These are phyloP conservation scores for Drosophila triauraria DNA, from an alignment of 1,140 invertebrate species.

Conservation along the genomic window DNA sequence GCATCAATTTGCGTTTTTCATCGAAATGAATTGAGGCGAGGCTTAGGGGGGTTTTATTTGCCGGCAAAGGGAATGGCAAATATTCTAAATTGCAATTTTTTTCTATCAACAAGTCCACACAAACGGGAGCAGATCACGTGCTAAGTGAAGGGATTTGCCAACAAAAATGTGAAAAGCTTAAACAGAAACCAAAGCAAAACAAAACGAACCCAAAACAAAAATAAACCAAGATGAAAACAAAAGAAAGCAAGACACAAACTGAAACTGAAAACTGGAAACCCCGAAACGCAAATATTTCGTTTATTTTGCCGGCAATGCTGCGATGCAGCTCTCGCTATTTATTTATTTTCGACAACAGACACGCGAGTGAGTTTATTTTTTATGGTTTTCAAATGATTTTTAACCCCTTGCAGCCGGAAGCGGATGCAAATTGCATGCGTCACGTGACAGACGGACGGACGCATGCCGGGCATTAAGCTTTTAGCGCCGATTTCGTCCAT, in stretches of 20 bases:
- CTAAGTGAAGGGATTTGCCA: slow-evolving; percentile 77
- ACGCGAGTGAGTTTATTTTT: slow-evolving; percentile 77
- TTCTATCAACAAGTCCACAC: slow-evolving; percentile 27
- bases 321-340: slow-evolving; percentile 52
- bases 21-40: not conserved
- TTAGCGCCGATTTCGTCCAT: slow-evolving; percentile 66
- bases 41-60: slow-evolving; percentile 15
- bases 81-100: slow-evolving; percentile 78
- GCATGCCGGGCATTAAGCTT: slow-evolving; percentile 75
- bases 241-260: slow-evolving; percentile 1
- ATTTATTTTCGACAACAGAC: slow-evolving; percentile 76
- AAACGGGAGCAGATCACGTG: slow-evolving; percentile 48
- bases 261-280: slow-evolving; percentile 27
- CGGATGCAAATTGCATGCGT: slow-evolving; percentile 83
- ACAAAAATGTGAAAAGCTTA: slow-evolving; percentile 78
- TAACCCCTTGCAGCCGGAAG: slow-evolving; percentile 76
- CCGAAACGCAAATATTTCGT: slow-evolving; percentile 36
- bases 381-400: slow-evolving; percentile 84
- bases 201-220: slow-evolving; percentile 30
- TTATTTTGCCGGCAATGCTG: slow-evolving; percentile 16
- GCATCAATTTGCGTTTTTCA: slow-evolving; percentile 32
- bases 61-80: slow-evolving; percentile 79
- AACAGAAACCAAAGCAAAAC: slow-evolving; percentile 47
- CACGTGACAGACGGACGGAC: slow-evolving; percentile 76
- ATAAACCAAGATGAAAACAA: slow-evolving; percentile 2